These are phyloP conservation scores for Aradus depressus DNA, from an alignment of 2,888 invertebrate species.

Conservation along the genomic window DNA sequence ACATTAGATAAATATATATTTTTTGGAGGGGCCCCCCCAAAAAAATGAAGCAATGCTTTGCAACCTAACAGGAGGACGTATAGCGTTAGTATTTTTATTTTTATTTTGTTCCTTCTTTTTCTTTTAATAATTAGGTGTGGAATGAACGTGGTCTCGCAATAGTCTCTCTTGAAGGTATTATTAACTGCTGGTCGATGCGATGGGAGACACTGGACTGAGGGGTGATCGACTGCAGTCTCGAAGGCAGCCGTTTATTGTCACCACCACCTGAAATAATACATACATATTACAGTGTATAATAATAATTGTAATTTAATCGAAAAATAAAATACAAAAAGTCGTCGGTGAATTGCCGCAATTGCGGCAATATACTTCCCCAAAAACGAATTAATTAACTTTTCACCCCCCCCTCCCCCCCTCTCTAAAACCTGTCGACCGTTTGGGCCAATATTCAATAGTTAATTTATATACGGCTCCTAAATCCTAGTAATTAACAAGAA, in stretches of 20 bases:
- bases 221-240: constrained; percentile 75
- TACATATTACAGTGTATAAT: neutral
- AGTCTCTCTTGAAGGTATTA: constrained; percentile 25
- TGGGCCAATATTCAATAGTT: no score
- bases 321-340: neutral
- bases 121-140: no score
- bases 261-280: constrained; percentile 43
- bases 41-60: constrained; percentile 26
- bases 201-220: constrained; percentile 70
- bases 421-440: no score
- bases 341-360: neutral
- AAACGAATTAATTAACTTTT: no score
- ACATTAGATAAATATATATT: constrained; percentile 5
- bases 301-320: neutral
- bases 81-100: constrained; percentile 21
- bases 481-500: no score
- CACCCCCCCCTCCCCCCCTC: no score
- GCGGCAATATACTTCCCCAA: neutral
- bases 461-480: no score
- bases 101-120: no score
- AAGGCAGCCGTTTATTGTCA: constrained; percentile 83
- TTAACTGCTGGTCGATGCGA: constrained; percentile 87
- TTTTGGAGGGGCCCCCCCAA: no score
- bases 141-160: constrained; percentile 21
- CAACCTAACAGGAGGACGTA: constrained; percentile 23